Percentiles rank a stretch among this genome's conserved stretches.
phyloP scores from a whole-genome alignment of 2,113 vertebrate species.

The Cromileptes altivelis region DNA sequence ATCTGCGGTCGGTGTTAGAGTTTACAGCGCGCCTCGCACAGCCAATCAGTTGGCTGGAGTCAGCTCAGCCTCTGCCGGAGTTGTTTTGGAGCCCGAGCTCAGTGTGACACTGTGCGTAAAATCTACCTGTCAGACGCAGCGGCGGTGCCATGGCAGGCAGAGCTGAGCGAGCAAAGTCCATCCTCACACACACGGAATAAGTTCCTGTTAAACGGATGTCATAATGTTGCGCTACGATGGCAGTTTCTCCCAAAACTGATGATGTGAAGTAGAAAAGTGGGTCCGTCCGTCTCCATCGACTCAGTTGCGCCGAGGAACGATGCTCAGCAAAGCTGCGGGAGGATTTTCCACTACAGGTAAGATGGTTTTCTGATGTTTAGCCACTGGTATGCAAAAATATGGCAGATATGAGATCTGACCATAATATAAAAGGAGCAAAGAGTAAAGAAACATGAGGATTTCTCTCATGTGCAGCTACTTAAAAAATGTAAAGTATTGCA shows the following conservation, averaged over 20 bases:
- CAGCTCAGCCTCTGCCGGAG: conserved; percentile 51
- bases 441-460: neutral
- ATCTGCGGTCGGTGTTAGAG: conserved; percentile 33
- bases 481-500: neutral
- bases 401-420: neutral
- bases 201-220: conserved; percentile 27
- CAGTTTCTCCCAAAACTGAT: conserved; percentile 40
- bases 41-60: conserved; percentile 60
- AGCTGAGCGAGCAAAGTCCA: conserved; percentile 52
- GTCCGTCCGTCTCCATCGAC: conserved; percentile 53
- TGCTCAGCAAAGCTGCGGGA: conserved; percentile 65
- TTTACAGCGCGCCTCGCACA: conserved; percentile 53
- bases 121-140: conserved; percentile 64
- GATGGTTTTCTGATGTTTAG: conserved; percentile 11
- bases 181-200: conserved; percentile 29
- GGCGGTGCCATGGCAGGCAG: conserved; percentile 54
- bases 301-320: conserved; percentile 70
- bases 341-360: conserved; percentile 73
- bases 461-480: neutral
- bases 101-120: conserved; percentile 73
- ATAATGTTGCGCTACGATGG: conserved; percentile 11
- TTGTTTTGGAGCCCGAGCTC: conserved; percentile 60
- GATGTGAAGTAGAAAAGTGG: conserved; percentile 56
- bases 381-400: neutral
- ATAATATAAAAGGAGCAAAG: neutral